Conservation (phyloP, 2,888 invertebrate species). For the Alcis repandata region DNA sequence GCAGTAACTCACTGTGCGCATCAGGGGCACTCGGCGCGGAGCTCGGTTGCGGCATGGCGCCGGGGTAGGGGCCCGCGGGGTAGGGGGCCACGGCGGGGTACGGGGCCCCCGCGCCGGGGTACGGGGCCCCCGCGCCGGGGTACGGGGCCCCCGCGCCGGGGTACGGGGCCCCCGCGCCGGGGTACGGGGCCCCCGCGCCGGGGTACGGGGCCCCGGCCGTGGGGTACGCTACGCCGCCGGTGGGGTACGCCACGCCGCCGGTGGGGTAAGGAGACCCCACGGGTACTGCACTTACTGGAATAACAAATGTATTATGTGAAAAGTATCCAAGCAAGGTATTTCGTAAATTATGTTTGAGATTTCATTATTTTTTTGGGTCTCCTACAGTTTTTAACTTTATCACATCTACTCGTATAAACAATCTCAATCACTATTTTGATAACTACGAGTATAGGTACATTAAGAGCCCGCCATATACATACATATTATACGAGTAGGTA, state of each 20-base stretch:
- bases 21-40: conserved; percentile 67
- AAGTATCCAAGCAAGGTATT: neutral
- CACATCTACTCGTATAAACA: no score
- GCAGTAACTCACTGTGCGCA: conserved; percentile 57
- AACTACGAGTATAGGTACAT: no score
- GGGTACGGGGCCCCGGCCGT: conserved; percentile 49
- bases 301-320: no score
- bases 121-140: conserved; percentile 47
- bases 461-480: no score
- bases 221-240: conserved; percentile 51
- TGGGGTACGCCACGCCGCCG: conserved; percentile 51
- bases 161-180: conserved; percentile 50
- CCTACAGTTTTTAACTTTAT: no score
- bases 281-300: conserved; percentile 23
- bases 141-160: conserved; percentile 51
- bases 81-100: conserved; percentile 52
- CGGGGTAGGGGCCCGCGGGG: conserved; percentile 57
- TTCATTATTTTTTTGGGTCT: no score
- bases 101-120: conserved; percentile 48
- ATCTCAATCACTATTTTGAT: no score
- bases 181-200: conserved; percentile 48
- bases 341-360: neutral
- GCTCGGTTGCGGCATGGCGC: conserved; percentile 50
- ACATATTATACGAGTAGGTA: no score
- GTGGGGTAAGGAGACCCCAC: conserved; percentile 46